Base-by-base conservation (phyloP, 2,888 invertebrate genomes). In the Drosophila anomalipes region DNA sequence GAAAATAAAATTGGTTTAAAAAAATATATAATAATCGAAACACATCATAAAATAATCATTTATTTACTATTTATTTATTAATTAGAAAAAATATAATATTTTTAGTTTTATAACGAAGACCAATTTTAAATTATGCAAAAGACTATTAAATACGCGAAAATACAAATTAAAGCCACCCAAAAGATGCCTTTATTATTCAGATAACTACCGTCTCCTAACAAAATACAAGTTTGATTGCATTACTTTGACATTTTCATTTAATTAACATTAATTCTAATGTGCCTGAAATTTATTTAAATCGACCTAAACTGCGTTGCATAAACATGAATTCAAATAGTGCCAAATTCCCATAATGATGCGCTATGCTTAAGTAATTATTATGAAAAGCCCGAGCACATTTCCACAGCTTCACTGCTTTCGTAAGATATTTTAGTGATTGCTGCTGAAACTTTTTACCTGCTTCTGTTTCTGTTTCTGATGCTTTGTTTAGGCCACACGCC, bases 401-500 rank as follows among this genome's bases (percentile, higher is more conserved):
- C 32, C 44, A 67, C 4, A 22, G 51, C 28, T 47, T 57, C 35
- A 30, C 51, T 60, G 67, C 63, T 51, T 53, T 65, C 58, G 44
- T 62, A 33, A 56, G 60, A 63, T 62, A 64, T 70, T 70, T 77
- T 70, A 67, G 68, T 64, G 63, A 60, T 74, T 54, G 64, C 51
- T 51, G 14, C 47, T 26, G 54, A 28, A 67, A 32, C 37, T 57
- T 79, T 64, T 69, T 79, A 79, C 77, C 77, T 77, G 74, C 59
- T 66, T 51, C 44, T 73, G 47, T 16, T 49, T 54, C 14, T 44
- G 16, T 9, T 49, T 54, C 4, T 44, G 58, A 59, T 28, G 66
- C 39, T 65, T 78, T 71, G 76, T 59, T 74, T 67, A 66, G 74
- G 78, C 77, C 58, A 44, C 60, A 63, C 37, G 22, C 19, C 70